A percentile compares a stretch with the other conserved stretches of the same genome.
phyloP scores from a whole-genome alignment of 2,888 invertebrate species.

The Aromia moschata region DNA sequence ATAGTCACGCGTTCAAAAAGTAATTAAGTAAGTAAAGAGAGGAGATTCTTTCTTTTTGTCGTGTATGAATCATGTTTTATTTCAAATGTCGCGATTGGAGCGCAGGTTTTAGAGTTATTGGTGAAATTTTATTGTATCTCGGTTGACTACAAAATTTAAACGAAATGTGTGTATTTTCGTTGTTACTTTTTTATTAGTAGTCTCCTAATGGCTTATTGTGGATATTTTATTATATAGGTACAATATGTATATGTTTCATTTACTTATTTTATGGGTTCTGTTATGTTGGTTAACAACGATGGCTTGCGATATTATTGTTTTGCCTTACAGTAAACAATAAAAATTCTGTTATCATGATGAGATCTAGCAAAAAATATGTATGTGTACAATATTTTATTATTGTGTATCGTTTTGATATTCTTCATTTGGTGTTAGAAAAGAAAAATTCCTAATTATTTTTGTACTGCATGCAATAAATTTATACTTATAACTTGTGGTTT shows the following conservation, averaged over 20 bases:
- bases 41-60: conserved; percentile 34
- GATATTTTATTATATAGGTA: neutral
- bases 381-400: conserved; percentile 22
- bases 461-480: conserved; percentile 41
- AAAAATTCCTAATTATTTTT: conserved; percentile 33
- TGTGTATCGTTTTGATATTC: conserved; percentile 7
- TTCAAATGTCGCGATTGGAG: conserved; percentile 15
- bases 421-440: conserved; percentile 11
- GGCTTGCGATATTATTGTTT: conserved; percentile 25
- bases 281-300: neutral
- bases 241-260: neutral
- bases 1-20: conserved; percentile 40
- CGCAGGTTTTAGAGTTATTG: conserved; percentile 28
- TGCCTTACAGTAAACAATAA: conserved; percentile 22
- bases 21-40: no score
- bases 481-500: conserved; percentile 37
- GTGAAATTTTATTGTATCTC: conserved; percentile 33
- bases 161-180: conserved; percentile 16
- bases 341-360: conserved; percentile 35
- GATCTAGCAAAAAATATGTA: conserved; percentile 26
- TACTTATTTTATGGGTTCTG: no score
- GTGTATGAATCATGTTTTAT: conserved; percentile 24
- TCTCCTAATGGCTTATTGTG: conserved; percentile 12
- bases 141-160: conserved; percentile 13
- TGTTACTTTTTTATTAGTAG: conserved; percentile 29